phyloP scores from a whole-genome alignment of 2,888 invertebrate genomes.

The Sminthurinus aureus region DNA sequence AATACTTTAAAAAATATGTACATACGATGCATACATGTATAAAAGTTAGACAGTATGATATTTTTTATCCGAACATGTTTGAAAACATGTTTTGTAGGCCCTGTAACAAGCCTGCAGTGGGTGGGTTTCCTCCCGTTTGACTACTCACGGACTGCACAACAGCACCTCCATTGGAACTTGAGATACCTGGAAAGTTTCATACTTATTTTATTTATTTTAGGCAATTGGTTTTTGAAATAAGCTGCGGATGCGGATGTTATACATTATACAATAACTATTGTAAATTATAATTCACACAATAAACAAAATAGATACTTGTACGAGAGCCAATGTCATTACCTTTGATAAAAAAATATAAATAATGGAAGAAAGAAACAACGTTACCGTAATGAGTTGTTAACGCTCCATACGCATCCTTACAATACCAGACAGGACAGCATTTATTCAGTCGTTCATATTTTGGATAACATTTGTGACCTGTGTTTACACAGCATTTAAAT shows the following conservation, averaged over 20 bases:
- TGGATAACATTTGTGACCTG: neutral
- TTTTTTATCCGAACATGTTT: conserved; percentile 24
- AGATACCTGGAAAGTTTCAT: neutral
- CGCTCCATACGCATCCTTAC: neutral
- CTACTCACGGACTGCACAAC: neutral
- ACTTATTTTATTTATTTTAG: no score
- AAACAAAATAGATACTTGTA: no score
- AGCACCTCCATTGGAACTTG: neutral
- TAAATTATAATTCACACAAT: no score
- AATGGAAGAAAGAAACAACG: no score
- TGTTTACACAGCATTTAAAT: no score
- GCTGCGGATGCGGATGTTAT: no score
- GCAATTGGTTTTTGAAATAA: no score
- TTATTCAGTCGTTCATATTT: conserved; percentile 11
- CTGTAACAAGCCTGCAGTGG: neutral
- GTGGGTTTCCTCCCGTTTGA: neutral
- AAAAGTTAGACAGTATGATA: neutral
- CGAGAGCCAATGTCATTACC: no score
- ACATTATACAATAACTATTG: no score
- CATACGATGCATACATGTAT: no score
- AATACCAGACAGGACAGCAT: conserved; percentile 25
- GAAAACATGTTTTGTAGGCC: conserved; percentile 20
- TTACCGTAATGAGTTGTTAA: conserved; percentile 19
- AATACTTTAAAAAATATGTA: no score
- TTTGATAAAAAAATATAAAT: no score